Base-by-base conservation (phyloP, 2,797 vertebrate species). In the Pantherophis alleghaniensis region DNA sequence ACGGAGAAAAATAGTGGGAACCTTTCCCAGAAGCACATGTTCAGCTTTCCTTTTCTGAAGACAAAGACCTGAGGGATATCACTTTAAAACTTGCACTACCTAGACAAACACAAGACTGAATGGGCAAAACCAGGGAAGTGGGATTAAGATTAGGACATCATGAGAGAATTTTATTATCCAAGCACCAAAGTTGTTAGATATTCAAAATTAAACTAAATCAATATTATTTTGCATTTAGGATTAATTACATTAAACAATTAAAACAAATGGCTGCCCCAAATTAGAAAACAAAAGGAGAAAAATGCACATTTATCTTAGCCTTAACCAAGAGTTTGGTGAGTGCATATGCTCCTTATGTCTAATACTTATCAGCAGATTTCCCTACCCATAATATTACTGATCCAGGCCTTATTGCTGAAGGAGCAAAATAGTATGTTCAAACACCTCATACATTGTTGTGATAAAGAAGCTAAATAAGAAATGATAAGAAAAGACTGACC, bases 391-490 rank as follows among this genome's bases (percentile, higher is more conserved):
- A 95, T 4, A 12, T n/a, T 69, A 0, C 0, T 74, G 87, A 86
- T 83, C 0, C 92, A 0, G 22, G 79, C 90, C 93, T 95, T 92
- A 93, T 2, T 94, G 91, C 92, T 94, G 94, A 94, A 96, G 94
- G 60, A 94, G 66, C 42, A 94, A 91, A 91, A 95, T 87, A 90
- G 79, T 93, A 94, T 57, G 1, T 10, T 92, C 95, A 93, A 91
- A 94, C 57, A 94, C 13, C 94, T 86, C 93, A 89, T 89, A 88
- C 47, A 92, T 18, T 92, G 74, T 42, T 90, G 92, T 22, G 95
- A 93, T 91, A 86, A 95, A 95, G 90, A 90, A 61, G 93, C 86
- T 92, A 94, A 95, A 90, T 90, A 94, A 37, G 56, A 94, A 94
- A 90, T 94, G 90, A 86, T 91, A 93, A 92, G 93, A 60, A 93